Base-by-base conservation (phyloP, 2,797 vertebrate species). In the Eospalax fontanierii region DNA sequence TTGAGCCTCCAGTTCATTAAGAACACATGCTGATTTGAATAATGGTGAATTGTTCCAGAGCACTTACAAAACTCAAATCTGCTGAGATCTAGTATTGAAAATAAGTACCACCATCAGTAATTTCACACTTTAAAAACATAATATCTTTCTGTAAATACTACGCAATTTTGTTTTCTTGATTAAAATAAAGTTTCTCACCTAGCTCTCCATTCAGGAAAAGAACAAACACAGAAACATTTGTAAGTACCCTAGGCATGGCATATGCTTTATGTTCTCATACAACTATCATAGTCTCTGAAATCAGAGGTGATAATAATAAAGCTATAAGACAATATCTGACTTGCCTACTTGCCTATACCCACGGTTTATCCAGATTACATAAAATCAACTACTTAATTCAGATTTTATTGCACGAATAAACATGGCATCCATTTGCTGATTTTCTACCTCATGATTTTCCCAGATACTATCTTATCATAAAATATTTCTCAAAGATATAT, bases 151-250 rank as follows among this genome's bases (percentile, higher is more conserved):
- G 12, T 76, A 92, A 6, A 30, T 85, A 76, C 19, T 18, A 43
- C 73, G 24, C 35, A 84, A 91, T 38, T 80, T 92, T 91, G 74
- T 85, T 74, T 91, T 68, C 10, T 50, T 71, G 4, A 46, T 21
- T 43, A 79, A 54, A 54, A 84, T 59, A 59, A 65, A 68, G 22
- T 66, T 6, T 66, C 15, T 66, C 11, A 86, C 82, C 83, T 80
- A 96, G 12, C 8, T 94, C 89, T 95, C 30, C 26, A 87, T 87
- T 83, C 38, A 85, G 19, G 63, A 89, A 75, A 92, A 16, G 15
- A 94, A 14, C 3, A 50, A 61, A 75, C 35, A 85, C 12, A 87
- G 22, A 87, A 24, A 61, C 24, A 65, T 78, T 92, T 59, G n/a
- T 59, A 85, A 89, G n/a, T 4, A 82, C 21, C 70, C 4, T 73